A percentile compares a stretch with the other conserved stretches of the same genome.
phyloP scores from a whole-genome alignment of 2,797 vertebrate genomes.

The Peromyscus attwateri region DNA sequence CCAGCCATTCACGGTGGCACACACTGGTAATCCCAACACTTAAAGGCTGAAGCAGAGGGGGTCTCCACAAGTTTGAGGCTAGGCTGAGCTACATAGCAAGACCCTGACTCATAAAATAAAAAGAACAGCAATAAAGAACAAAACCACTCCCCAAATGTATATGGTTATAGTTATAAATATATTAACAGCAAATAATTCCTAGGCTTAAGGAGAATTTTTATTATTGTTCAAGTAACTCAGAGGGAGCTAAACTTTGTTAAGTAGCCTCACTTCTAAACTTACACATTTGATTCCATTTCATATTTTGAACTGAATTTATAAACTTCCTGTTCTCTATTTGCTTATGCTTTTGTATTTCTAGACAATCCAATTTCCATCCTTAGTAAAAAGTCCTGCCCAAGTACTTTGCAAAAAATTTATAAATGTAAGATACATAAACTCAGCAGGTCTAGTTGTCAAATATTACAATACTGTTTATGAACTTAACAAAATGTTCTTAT shows the following conservation, averaged over 20 bases:
- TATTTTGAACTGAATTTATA: constrained; percentile 36
- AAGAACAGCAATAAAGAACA: not conserved
- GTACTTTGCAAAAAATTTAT: constrained; percentile 33
- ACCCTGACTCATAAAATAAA: not conserved
- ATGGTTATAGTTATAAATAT: constrained; percentile 7
- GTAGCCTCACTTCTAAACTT: not conserved
- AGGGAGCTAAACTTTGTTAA: not conserved
- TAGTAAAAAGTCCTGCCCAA: constrained; percentile 14
- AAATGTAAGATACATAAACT: not conserved
- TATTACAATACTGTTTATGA: constrained; percentile 48
- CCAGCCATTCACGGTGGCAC: not conserved
- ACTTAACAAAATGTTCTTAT: constrained; percentile 26
- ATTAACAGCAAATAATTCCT: constrained; percentile 21
- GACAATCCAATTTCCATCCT: constrained; percentile 26
- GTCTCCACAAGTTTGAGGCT: not conserved
- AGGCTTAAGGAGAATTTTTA: not conserved
- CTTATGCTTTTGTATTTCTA: not conserved
- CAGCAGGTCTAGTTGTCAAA: constrained; percentile 32
- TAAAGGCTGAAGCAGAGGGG: not conserved
- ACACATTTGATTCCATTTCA: not conserved
- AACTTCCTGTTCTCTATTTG: constrained; percentile 42
- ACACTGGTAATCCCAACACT: not conserved
- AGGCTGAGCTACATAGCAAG: not conserved
- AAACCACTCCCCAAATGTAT: not conserved
- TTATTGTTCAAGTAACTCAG: not conserved